Evolutionary conservation across 2,888 invertebrate genomes (phyloP), one percentile per base, ranked within the genome.

Genomic region (Phanerotoma sp.): DNA sequence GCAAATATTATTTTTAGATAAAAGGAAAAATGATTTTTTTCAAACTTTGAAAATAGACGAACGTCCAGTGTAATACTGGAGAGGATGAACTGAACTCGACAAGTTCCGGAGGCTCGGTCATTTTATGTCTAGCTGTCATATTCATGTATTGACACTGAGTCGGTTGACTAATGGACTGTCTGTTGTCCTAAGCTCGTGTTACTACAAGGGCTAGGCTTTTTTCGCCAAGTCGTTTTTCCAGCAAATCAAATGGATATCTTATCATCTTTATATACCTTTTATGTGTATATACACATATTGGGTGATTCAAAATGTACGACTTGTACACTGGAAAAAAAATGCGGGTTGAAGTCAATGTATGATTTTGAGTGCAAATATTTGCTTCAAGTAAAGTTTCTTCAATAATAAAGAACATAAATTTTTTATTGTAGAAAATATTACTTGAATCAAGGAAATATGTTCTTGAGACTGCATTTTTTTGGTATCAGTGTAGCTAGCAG

Each of bases 161-260:
- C 72, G 73, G 68, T 77, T 77, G 76, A 77, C 77, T 77, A 77
- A 77, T 77, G 76, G 77, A 77, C 76, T 72, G 72, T 49, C 68
- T 76, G 75, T 77, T 77, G 72, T 77, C 71, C 68, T 65, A 75
- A 65, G 68, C 69, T 77, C 76, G 69, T 66, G 70, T 77, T 77
- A 75, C 76, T 65, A 60, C 58, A 60, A 66, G 69, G 71, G 72
- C 69, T 70, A 60, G 66, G 66, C 69, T 67, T 62, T n/a, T 57
- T 56, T 35, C 41, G 51, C 48, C 63, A 55, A 64, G 64, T 66
- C 64, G 62, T 67, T 66, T 67, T 70, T 67, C 65, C 62, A 63
- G 56, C 54, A 52, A 60, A 58, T 62, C 60, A 47, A 51, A 54
- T 52, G 37, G 42, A 55, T 42, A 25, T 40, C 28, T 10, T 38